Conservation (phyloP, 2,797 vertebrate species). For the Scarus forsteni region DNA sequence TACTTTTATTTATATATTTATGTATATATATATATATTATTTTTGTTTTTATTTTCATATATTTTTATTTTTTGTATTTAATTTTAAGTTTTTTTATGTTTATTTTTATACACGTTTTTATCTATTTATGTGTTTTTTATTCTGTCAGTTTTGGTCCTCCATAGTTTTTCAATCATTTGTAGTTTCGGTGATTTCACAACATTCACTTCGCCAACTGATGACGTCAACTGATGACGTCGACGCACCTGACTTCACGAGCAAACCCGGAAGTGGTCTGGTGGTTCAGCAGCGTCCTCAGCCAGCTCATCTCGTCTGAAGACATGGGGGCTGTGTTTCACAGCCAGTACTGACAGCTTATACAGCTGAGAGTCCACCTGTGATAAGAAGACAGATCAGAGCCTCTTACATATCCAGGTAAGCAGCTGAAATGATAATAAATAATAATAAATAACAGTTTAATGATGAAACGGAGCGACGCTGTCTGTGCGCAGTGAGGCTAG, state of each 20-base stretch:
- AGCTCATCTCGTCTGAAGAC: conserved; percentile 69
- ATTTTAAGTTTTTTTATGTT: too few relatives aligned
- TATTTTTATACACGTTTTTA: too few relatives aligned
- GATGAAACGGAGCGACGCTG: conserved; percentile 26
- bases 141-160: too few relatives aligned
- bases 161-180: background rate
- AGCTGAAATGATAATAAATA: too few relatives aligned
- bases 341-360: conserved; percentile 63
- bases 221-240: conserved; percentile 56
- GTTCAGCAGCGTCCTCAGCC: conserved; percentile 51
- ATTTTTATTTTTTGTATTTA: too few relatives aligned
- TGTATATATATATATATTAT: too few relatives aligned
- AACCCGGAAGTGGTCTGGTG: conserved; percentile 61
- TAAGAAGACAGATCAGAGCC: conserved; percentile 17
- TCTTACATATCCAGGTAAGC: conserved; percentile 64
- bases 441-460: background rate
- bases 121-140: too few relatives aligned
- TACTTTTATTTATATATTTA: too few relatives aligned
- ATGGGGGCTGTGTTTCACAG: conserved; percentile 76
- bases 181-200: background rate
- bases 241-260: conserved; percentile 38
- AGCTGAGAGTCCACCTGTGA: conserved; percentile 23
- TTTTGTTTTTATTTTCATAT: too few relatives aligned
- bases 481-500: conserved; percentile 57
- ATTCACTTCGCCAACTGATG: background rate